Evolutionary conservation across 2,113 vertebrate species (phyloP), one percentile per base, ranked within the genome.

Genomic region (Octodon degus): DNA sequence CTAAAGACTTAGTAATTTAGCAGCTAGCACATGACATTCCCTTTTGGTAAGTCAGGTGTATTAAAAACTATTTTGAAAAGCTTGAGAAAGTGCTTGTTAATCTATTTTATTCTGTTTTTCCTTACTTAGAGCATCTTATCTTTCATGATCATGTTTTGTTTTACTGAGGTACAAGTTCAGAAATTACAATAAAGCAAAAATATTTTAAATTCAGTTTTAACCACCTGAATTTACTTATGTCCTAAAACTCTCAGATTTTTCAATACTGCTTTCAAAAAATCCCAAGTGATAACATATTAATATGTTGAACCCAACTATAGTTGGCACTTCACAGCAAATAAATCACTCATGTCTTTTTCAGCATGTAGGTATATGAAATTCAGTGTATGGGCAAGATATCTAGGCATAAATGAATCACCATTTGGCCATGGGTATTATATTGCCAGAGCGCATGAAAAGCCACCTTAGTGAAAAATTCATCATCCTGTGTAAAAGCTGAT

Each of bases 1-100:
- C 93, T 43, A 92, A 97, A 96, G 87, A 88, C 90, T 94, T 95
- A 68, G 95, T 96, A 95, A 95, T 96, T 97, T 95, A 96, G 94
- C 55, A 96, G 55, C 86, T 40, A 93, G 89, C 92, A 93, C 88
- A 92, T 96, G 92, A 93, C 96, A 95, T 97, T 97, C 94, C 92
- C 82, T 95, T 96, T 95, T 63, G 94, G 60, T 90, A 98, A 96
- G 88, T 97, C 87, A 89, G 88, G 85, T 96, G 4, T 92, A 93
- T 97, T 97, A 89, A 96, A 97, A 97, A 65, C 62, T 79, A 65
- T 79, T 94, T 40, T 5, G 72, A 84, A 97, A 94, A 89, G 24
- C 80, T 80, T 93, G 83, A 86, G 58, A 88, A 83, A 80, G 65
- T 74, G 34, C 89, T 89, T 91, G 72, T 85, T 72, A 76, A 40